Evolutionary conservation across 1,140 invertebrate genomes (phyloP), one percentile per base, ranked within the genome.

Genomic region (Lepidostoma basale): DNA sequence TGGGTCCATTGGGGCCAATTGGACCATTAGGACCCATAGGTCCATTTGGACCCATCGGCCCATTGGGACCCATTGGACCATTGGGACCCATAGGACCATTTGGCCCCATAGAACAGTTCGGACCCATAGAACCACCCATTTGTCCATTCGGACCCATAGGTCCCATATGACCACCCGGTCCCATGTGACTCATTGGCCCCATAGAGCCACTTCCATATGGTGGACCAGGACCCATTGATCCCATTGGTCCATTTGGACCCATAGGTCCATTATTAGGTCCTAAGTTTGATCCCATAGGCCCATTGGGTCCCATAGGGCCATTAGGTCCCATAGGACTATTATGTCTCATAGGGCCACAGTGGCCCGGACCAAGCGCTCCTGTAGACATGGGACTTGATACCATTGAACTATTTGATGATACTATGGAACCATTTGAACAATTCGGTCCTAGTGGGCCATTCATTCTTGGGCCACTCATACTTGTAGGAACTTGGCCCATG

Each of bases 401-500:
- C 81, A 83, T 83, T 69, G 79, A 81, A 78, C 72, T 83, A 69
- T 71, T 81, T 22, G 81, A 80, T 16, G 81, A 8, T 10, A 77
- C 78, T 77, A 82, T 81, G 3, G 79, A 81, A 36, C 81, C 81
- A 77, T 83, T 83, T 28, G 81, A 83, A 76, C 81, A 82, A 70
- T 74, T 83, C n/a, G 79, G 79, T 4, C 81, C 81, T 78, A 83
- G 80, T 12, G 82, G 79, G 12, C 81, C 80, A 77, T 83, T 83
- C 79, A 83, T 81, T 66, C 82, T 74, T 18, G 81, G 79, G 30
- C 82, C 81, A 77, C 79, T 83, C 82, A 85, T 85, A 65, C 81
- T 78, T n/a, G 80, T 79, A 1, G 80, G 79, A 54, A 78, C 79
- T n/a, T 79, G 78, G 60, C 80, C 83, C 79, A 84, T 83, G 16